A percentile compares a stretch with the other conserved stretches of the same genome.
Evolutionary conservation across 2,113 vertebrate species (phyloP).

Genomic region (Caretta caretta): DNA sequence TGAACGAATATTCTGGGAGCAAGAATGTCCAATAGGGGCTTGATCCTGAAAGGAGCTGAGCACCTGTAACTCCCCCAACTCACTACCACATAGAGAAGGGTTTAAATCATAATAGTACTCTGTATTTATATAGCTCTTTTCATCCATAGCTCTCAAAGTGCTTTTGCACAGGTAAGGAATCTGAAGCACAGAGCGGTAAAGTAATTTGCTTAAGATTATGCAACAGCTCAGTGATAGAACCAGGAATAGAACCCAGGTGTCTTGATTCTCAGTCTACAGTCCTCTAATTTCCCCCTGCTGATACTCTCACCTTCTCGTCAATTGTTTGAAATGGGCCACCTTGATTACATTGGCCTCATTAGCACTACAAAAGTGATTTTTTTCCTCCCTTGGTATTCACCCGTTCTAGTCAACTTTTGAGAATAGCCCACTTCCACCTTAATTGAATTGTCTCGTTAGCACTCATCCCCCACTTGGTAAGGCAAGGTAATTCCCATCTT

Average conservation of each 20-base stretch:
- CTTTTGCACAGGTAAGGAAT: neutral
- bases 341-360: no score
- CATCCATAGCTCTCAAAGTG: neutral
- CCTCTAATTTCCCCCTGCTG: no score
- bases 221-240: accelerated
- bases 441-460: no score
- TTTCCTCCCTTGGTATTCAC: no score
- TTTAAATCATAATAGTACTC: neutral
- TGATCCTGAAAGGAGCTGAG: neutral
- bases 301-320: no score
- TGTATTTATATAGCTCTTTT: neutral
- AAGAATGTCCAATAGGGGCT: neutral
- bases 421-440: no score
- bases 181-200: neutral
- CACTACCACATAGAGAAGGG: neutral
- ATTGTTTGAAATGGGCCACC: no score
- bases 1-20: neutral
- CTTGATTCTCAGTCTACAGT: neutral
- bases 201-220: neutral
- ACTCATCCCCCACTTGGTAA: no score
- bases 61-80: neutral
- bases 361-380: no score
- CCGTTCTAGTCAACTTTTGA: no score
- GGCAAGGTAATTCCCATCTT: no score
- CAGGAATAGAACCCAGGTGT: neutral